These are phyloP conservation scores for Chiroxiphia lanceolata DNA, from an alignment of 2,797 vertebrate species.

Conservation along the genomic window DNA sequence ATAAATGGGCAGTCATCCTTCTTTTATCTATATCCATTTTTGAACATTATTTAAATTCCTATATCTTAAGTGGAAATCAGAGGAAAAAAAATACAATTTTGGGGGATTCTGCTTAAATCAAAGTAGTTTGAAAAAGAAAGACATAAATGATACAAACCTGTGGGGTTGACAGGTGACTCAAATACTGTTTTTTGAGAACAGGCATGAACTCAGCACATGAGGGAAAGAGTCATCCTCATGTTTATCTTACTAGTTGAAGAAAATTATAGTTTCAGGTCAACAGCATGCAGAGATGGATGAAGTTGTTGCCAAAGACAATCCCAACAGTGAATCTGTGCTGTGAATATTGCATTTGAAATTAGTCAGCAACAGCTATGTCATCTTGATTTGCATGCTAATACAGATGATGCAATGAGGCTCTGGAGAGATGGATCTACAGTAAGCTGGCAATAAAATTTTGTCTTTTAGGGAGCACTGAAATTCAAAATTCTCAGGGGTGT, in stretches of 20 bases:
- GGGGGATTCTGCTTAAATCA: neutral
- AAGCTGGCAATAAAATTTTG: neutral
- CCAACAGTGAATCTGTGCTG: neutral
- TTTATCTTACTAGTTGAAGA: neutral
- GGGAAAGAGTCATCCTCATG: neutral
- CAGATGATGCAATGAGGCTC: neutral
- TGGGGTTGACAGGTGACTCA: neutral
- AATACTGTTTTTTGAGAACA: neutral
- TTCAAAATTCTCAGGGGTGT: neutral
- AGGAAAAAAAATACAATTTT: neutral
- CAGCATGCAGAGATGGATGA: neutral
- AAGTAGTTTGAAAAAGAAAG: neutral
- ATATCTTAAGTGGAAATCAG: neutral
- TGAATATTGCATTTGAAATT: neutral
- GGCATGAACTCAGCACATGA: neutral
- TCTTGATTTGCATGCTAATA: neutral
- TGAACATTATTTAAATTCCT: neutral
- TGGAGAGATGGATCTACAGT: neutral
- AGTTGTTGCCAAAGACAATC: neutral
- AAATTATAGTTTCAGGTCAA: neutral
- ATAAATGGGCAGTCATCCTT: neutral
- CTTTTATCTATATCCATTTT: neutral
- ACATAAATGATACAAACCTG: neutral
- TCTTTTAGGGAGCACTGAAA: neutral
- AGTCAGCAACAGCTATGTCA: neutral